Evolutionary conservation across 30 jellyfish, hydroid and myxozoan species (phyloP), one percentile per base, ranked within the genome.

Genomic region (Morbakka virulenta): DNA sequence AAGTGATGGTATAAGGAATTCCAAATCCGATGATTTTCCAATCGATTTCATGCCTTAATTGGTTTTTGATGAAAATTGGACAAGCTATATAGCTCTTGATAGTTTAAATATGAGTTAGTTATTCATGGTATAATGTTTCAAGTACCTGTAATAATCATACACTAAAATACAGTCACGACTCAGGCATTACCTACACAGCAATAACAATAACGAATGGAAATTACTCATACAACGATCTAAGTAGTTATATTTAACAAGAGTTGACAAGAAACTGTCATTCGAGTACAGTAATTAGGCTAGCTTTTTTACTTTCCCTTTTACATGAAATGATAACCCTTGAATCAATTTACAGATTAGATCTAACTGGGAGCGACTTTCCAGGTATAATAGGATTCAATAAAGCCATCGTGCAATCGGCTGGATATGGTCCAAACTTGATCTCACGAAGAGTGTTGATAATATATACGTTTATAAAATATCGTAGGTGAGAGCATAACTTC

Each of bases 241-340:
- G n/a, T n/a, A n/a, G n/a, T n/a, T n/a, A n/a, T n/a, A n/a, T n/a
- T n/a, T n/a, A n/a, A n/a, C n/a, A n/a, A n/a, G n/a, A n/a, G n/a
- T n/a, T n/a, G n/a, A n/a, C n/a, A n/a, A n/a, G 25, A 52, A 52
- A 52, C 24, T 24, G 24, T 67, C 50, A 67, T 9, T 67, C 79
- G 35, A 32, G 25, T 6, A 27, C 68, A 17, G n/a, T n/a, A n/a
- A n/a, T n/a, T n/a, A n/a, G n/a, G n/a, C n/a, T n/a, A n/a, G n/a
- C n/a, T n/a, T n/a, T n/a, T n/a, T n/a, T n/a, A n/a, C n/a, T n/a
- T n/a, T n/a, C n/a, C n/a, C n/a, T n/a, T n/a, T n/a, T n/a, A n/a
- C n/a, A n/a, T n/a, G n/a, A n/a, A n/a, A n/a, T n/a, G n/a, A 33
- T 67, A 28, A 67, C 79, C 48, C 79, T 67, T 67, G 79, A 67